Evolutionary conservation across 2,888 invertebrate genomes (phyloP).

Genomic region (Microctonus hyperodae): DNA sequence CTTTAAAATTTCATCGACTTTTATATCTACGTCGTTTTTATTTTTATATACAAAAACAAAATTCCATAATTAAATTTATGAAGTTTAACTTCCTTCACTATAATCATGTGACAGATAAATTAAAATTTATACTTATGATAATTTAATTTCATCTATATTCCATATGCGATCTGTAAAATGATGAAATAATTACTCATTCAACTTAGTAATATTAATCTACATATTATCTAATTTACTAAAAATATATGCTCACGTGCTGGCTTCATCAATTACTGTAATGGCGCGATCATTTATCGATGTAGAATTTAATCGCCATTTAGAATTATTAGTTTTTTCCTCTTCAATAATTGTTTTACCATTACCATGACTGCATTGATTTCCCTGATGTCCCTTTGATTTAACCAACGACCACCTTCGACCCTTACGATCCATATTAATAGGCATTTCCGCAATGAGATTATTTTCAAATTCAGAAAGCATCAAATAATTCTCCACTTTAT

Average conservation of each 20-base stretch:
- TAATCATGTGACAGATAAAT: too few species aligned
- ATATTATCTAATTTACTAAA: too few species aligned
- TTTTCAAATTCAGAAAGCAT: conserved; percentile 89
- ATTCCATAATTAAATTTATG: background rate
- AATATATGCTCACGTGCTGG: conserved; percentile 62
- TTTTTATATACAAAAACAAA: background rate
- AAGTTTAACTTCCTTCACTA: background rate
- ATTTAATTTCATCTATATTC: background rate
- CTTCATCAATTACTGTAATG: conserved; percentile 82
- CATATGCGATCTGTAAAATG: conserved; percentile 7
- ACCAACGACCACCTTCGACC: conserved; percentile 78
- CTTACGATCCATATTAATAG: conserved; percentile 75
- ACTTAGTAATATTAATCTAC: too few species aligned
- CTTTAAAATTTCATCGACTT: background rate
- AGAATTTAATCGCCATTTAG: conserved; percentile 62
- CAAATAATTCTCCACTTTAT: conserved; percentile 85
- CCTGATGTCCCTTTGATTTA: conserved; percentile 58
- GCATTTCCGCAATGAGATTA: conserved; percentile 81
- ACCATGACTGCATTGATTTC: conserved; percentile 26
- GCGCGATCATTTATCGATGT: conserved; percentile 69
- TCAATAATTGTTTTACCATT: conserved; percentile 35
- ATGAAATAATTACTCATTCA: background rate
- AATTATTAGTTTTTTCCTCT: conserved; percentile 46
- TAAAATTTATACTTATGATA: background rate
- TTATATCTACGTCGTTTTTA: background rate